These are phyloP conservation scores for Grallaria varia DNA, from an alignment of 2,113 vertebrate species.

Conservation along the genomic window DNA sequence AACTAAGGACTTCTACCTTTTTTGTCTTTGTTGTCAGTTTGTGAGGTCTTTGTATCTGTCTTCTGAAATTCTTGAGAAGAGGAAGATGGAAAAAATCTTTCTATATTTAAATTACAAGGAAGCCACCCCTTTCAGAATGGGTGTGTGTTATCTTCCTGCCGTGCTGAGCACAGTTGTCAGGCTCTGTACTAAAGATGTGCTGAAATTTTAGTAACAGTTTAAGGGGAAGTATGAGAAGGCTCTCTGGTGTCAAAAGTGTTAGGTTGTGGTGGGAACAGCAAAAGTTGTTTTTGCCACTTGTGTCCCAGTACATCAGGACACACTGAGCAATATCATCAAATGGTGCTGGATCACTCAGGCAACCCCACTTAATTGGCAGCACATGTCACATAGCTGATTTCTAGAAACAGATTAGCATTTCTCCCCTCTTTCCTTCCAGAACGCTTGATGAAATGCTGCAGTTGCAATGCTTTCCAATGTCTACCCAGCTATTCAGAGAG, in stretches of 20 bases:
- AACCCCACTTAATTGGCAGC: neutral
- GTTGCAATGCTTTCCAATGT: neutral
- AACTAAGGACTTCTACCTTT: neutral
- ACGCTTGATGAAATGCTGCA: neutral
- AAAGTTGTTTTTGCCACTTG: neutral
- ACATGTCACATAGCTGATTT: neutral
- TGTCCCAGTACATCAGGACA: neutral
- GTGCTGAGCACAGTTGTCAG: neutral
- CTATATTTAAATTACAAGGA: neutral
- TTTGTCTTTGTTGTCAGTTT: neutral
- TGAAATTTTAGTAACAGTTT: neutral
- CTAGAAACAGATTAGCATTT: neutral
- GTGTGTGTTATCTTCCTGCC: neutral
- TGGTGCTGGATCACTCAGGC: neutral
- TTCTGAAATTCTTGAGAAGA: neutral
- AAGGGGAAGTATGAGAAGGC: neutral
- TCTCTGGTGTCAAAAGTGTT: neutral
- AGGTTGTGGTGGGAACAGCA: neutral
- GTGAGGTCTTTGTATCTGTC: neutral
- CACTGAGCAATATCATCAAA: neutral
- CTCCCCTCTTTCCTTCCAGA: neutral
- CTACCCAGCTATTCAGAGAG: neutral
- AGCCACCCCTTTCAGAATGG: neutral
- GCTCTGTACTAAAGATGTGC: neutral
- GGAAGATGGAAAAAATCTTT: neutral